A percentile compares a stretch with the other conserved stretches of the same genome.
These are phyloP conservation scores for Rousettus madagascariensis DNA, from an alignment of 2,797 vertebrate genomes.

Conservation along the genomic window DNA sequence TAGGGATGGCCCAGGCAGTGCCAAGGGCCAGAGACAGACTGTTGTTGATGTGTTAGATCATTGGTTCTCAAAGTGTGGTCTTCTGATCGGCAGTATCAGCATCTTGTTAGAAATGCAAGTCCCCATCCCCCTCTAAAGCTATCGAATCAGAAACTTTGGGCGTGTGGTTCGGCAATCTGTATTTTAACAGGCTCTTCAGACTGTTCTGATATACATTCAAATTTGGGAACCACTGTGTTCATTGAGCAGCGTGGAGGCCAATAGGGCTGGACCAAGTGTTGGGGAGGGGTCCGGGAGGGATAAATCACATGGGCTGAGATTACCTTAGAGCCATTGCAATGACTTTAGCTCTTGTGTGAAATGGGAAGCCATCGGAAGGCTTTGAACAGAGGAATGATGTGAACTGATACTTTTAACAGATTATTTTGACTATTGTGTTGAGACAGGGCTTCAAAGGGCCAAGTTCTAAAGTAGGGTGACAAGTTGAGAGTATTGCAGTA, in stretches of 20 bases:
- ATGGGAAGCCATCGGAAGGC: not conserved
- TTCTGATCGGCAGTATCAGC: not conserved
- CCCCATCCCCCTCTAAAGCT: not conserved
- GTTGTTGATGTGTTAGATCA: not conserved
- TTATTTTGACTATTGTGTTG: not conserved
- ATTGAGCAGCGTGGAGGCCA: not conserved
- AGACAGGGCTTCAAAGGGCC: not conserved
- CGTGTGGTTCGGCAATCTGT: not conserved
- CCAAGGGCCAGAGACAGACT: not conserved
- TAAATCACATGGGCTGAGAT: too few species aligned
- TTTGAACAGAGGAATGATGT: not conserved
- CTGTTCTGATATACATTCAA: not conserved
- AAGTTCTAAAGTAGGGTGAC: not conserved
- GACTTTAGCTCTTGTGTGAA: not conserved
- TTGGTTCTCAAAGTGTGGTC: not conserved
- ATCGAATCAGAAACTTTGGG: not conserved
- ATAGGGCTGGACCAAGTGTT: not conserved
- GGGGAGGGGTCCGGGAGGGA: too few species aligned
- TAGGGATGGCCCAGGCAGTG: not conserved
- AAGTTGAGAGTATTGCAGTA: not conserved
- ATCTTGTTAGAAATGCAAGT: not conserved
- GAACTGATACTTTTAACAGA: not conserved
- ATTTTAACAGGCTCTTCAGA: not conserved
- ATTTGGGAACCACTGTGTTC: not conserved
- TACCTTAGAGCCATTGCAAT: not conserved